A percentile compares a stretch with the other conserved stretches of the same genome.
These are phyloP conservation scores for Rhabdomys pumilio DNA, from an alignment of 2,797 vertebrate species.

Conservation along the genomic window DNA sequence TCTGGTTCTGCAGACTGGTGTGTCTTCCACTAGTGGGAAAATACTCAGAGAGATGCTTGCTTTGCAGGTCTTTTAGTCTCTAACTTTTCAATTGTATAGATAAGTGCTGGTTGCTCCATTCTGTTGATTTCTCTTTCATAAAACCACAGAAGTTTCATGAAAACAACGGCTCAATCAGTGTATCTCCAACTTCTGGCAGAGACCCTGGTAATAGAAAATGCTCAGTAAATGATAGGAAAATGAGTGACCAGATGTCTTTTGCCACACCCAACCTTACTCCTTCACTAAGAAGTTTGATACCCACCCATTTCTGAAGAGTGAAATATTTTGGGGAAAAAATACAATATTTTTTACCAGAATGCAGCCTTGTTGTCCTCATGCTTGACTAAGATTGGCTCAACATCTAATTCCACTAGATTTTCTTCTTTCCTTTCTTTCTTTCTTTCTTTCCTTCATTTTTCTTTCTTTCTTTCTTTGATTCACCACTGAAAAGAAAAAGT, in stretches of 20 bases:
- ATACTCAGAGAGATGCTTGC: neutral
- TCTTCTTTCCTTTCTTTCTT: neutral
- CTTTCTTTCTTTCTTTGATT: conserved; percentile 48
- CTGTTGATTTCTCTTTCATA: neutral
- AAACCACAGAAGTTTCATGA: neutral
- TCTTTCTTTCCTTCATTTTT: conserved; percentile 30
- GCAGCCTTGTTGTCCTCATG: neutral
- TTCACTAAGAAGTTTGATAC: conserved; percentile 28
- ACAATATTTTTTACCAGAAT: conserved; percentile 30
- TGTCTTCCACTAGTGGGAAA: neutral
- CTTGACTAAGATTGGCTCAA: conserved; percentile 43
- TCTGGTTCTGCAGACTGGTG: neutral
- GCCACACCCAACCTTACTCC: neutral
- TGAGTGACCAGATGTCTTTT: conserved; percentile 45
- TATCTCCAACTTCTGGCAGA: neutral
- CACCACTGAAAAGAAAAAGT: conserved; percentile 48
- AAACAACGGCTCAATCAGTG: neutral
- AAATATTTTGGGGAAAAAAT: conserved; percentile 22
- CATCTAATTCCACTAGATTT: neutral
- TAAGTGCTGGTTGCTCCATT: neutral
- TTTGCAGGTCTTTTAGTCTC: neutral
- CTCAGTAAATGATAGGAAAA: conserved; percentile 65
- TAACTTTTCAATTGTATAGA: neutral
- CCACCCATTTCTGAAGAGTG: conserved; percentile 17
- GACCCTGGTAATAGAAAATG: neutral